Evolutionary conservation across 2,113 vertebrate species (phyloP).

Genomic region (Danionella cerebrum): DNA sequence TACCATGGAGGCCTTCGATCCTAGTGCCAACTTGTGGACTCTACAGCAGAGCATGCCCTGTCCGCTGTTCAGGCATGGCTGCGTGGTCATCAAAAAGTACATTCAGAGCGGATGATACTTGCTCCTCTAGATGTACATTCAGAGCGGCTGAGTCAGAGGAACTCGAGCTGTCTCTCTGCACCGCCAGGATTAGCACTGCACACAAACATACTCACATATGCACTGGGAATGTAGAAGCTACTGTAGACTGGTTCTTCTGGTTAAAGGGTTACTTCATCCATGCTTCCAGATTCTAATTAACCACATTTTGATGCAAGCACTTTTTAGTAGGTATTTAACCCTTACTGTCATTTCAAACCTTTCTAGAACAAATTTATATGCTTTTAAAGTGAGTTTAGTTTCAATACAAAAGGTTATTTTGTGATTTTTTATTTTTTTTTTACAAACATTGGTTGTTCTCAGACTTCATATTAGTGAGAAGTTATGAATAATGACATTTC

Average conservation of each 20-base stretch:
- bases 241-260: slow-evolving; percentile 25
- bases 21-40: slow-evolving; percentile 81
- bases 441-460: too few relatives aligned
- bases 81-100: slow-evolving; percentile 97
- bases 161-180: not conserved
- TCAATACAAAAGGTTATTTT: too few relatives aligned
- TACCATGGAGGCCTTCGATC: slow-evolving; percentile 97
- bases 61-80: slow-evolving; percentile 95
- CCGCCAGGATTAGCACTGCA: slow-evolving; percentile 19
- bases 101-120: slow-evolving; percentile 95
- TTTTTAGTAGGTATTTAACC: too few relatives aligned
- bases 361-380: too few relatives aligned
- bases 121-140: slow-evolving; percentile 98
- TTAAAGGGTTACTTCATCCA: too few relatives aligned
- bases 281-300: too few relatives aligned
- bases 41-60: slow-evolving; percentile 94
- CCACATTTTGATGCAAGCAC: too few relatives aligned
- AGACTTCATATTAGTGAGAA: too few relatives aligned
- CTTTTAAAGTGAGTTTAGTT: too few relatives aligned
- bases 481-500: too few relatives aligned
- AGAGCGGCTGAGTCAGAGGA: slow-evolving; percentile 63
- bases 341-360: too few relatives aligned
- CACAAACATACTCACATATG: not conserved
- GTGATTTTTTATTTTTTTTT: too few relatives aligned
- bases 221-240: slow-evolving; percentile 30